A percentile compares a stretch with the other conserved stretches of the same genome.
Evolutionary conservation across 2,113 vertebrate genomes (phyloP).

Genomic region (Clarias gariepinus): DNA sequence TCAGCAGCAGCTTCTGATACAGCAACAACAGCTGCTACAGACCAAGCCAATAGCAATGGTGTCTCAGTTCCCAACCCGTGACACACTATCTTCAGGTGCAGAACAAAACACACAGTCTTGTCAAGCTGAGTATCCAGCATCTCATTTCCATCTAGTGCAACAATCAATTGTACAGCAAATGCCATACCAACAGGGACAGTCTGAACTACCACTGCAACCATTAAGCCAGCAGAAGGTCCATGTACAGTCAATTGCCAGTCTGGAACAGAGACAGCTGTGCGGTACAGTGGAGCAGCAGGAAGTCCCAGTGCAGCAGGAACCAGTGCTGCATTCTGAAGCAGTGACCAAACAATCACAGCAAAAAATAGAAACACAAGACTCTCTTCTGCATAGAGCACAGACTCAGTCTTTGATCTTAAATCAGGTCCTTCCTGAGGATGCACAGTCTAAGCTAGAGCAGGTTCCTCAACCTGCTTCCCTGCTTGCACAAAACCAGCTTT

Average conservation of each 20-base stretch:
- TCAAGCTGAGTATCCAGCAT: slow-evolving; percentile 47
- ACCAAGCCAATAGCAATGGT: slow-evolving; percentile 1
- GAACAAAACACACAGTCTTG: slow-evolving; percentile 41
- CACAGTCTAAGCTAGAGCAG: slow-evolving; percentile 55
- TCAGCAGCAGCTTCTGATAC: slow-evolving; percentile 29
- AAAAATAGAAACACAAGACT: slow-evolving; percentile 40
- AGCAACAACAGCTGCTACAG: slow-evolving; percentile 56
- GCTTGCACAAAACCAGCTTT: slow-evolving; percentile 64
- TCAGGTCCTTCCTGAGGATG: slow-evolving; percentile 57
- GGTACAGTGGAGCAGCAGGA: slow-evolving; percentile 35
- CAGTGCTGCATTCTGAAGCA: slow-evolving; percentile 23
- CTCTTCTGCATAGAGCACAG: neutral
- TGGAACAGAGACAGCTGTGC: slow-evolving; percentile 51
- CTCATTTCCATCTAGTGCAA: slow-evolving; percentile 32
- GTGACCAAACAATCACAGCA: slow-evolving; percentile 54
- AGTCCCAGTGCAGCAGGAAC: slow-evolving; percentile 29
- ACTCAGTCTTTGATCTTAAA: slow-evolving; percentile 42
- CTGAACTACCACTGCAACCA: slow-evolving; percentile 59
- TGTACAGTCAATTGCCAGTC: slow-evolving; percentile 55
- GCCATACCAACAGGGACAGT: slow-evolving; percentile 55
- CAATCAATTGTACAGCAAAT: slow-evolving; percentile 54
- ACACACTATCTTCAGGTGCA: slow-evolving; percentile 49
- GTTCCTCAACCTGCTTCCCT: slow-evolving; percentile 46
- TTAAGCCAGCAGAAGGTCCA: slow-evolving; percentile 46
- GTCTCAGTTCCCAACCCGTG: slow-evolving; percentile 47